These are phyloP conservation scores for Parus major DNA, from an alignment of 2,113 vertebrate species.

Conservation along the genomic window DNA sequence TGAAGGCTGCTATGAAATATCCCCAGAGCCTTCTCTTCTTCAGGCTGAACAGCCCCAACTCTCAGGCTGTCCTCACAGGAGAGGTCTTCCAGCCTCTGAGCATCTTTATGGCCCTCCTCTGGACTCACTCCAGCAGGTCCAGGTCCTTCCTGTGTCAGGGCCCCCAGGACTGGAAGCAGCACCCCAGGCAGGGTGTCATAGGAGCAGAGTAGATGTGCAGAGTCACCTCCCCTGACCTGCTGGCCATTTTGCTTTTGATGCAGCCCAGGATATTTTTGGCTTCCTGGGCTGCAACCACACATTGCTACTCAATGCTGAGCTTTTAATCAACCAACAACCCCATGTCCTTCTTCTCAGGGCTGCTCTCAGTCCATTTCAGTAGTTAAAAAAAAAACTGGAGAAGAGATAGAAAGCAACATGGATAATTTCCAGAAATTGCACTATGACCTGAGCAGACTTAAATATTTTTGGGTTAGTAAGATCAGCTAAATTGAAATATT, in stretches of 20 bases:
- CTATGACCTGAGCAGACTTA: not conserved
- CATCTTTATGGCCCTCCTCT: not conserved
- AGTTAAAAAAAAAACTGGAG: not conserved
- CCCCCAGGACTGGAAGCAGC: not conserved
- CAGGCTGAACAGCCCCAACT: not conserved
- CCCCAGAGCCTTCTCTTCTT: not conserved
- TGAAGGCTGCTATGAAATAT: not conserved
- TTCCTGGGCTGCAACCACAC: not conserved
- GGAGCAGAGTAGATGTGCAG: not conserved
- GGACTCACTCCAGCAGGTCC: not conserved
- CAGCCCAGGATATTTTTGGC: not conserved
- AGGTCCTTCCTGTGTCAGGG: not conserved
- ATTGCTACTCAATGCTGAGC: not conserved
- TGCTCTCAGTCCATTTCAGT: not conserved
- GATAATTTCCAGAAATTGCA: slow-evolving; percentile 43
- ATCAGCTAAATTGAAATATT: not conserved
- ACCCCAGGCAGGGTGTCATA: no score
- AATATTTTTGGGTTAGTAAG: not conserved
- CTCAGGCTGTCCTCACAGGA: not conserved
- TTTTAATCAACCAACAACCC: not conserved
- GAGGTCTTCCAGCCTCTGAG: not conserved
- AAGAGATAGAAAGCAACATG: not conserved
- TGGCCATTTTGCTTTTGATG: accelerated
- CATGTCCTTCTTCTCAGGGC: not conserved
- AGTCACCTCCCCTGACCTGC: accelerated